Conservation (phyloP, 1,140 invertebrate genomes). For the Tetragonula clypearis region DNA sequence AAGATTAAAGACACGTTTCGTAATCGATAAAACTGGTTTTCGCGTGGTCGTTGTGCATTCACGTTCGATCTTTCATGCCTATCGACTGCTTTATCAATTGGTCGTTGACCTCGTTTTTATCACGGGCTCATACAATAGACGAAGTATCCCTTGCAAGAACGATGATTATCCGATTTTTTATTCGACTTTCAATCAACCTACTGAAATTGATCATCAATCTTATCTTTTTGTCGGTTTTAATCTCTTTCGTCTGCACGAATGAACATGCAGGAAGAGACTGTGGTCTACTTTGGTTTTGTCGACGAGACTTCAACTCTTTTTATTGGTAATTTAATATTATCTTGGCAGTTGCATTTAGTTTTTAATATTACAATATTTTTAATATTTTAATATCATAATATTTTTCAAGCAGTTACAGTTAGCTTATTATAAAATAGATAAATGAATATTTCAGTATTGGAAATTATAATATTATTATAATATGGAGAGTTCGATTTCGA, state of each 20-base stretch:
- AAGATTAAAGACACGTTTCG: constrained; percentile 31
- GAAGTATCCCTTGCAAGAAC: background rate
- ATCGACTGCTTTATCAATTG: background rate
- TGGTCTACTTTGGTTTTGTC: background rate
- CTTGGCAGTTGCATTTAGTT: too few relatives aligned
- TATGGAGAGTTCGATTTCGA: too few relatives aligned
- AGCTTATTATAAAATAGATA: background rate
- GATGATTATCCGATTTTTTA: background rate
- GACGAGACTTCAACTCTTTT: background rate
- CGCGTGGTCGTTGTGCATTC: background rate
- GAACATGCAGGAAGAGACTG: background rate
- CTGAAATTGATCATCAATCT: background rate
- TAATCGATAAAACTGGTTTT: constrained; percentile 29
- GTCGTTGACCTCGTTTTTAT: constrained; percentile 7
- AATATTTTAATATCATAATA: too few relatives aligned
- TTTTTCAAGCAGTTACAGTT: background rate
- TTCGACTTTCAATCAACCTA: background rate
- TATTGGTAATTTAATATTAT: background rate
- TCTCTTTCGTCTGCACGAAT: background rate
- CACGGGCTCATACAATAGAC: background rate
- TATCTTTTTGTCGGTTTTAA: background rate
- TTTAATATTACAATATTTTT: too few relatives aligned
- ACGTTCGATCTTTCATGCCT: constrained; percentile 22
- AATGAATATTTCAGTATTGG: too few relatives aligned
- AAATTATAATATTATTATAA: too few relatives aligned